Percentiles rank a stretch among this genome's conserved stretches.
Evolutionary conservation across 2,113 vertebrate genomes (phyloP).

Genomic region (Cyprinodon brontotheroides): DNA sequence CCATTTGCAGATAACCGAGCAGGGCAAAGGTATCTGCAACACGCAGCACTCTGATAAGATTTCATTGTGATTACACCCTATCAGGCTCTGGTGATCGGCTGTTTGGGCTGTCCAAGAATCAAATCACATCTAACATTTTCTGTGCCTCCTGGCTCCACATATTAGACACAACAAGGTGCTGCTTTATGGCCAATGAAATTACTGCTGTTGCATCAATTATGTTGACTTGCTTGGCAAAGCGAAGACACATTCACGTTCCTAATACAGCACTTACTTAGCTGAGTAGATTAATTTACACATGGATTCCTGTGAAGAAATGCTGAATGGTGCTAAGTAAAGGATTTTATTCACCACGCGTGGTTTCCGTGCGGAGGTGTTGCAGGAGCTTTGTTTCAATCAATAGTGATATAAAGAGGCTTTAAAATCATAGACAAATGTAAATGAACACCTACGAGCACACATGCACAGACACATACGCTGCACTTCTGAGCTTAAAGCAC

Average conservation of each 20-base stretch:
- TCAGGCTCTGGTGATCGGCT: conserved; percentile 66
- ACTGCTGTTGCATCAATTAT: conserved; percentile 53
- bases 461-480: not conserved
- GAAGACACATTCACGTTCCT: conserved; percentile 56
- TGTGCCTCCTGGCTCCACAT: conserved; percentile 27
- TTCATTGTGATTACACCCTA: conserved; percentile 60
- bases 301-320: conserved; percentile 68
- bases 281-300: conserved; percentile 75
- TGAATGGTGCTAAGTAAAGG: conserved; percentile 65
- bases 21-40: conserved; percentile 37
- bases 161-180: conserved; percentile 33
- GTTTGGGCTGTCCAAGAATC: conserved; percentile 54
- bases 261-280: conserved; percentile 63
- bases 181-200: conserved; percentile 54
- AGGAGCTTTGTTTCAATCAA: conserved; percentile 41
- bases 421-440: conserved; percentile 34
- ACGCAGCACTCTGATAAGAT: conserved; percentile 63
- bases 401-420: conserved; percentile 34
- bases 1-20: conserved; percentile 61
- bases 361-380: conserved; percentile 9
- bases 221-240: conserved; percentile 61
- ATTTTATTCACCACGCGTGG: conserved; percentile 38
- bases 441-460: conserved; percentile 16
- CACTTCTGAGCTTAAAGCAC: conserved; percentile 43
- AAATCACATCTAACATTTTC: conserved; percentile 50